Evolutionary conservation across 2,113 vertebrate species (phyloP), one percentile per base, ranked within the genome.

Genomic region (Malurus elegans): DNA sequence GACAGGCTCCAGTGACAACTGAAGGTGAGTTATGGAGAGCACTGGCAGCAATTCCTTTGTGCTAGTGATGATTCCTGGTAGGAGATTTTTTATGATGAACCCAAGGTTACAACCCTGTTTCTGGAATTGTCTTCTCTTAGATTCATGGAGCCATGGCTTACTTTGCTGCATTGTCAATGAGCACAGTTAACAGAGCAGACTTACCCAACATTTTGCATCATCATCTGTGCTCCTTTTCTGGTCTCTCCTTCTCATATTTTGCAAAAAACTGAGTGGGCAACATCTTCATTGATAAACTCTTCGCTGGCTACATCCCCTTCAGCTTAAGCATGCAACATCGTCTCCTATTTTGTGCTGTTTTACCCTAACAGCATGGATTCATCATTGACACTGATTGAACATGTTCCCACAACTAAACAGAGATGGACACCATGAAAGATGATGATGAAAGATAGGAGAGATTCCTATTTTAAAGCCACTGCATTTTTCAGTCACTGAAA

Each of bases 81-180:
- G 45, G 19, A 45, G 25, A 14, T 61, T 40, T 83, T 87, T 88
- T 60, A 36, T 62, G 16, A 42, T 17, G 48, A 87, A 65, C 26
- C 45, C 67, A 54, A 24, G 38, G 66, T 83, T 51, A 83, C n/a
- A 73, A 36, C 4, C 7, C 18, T 47, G 36, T 86, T 93, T 75
- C 44, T 90, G 60, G 25, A 72, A 53, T 86, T 95, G 62, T 56
- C 66, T 92, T 57, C 45, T 54, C 47, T 67, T 75, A n/a, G 75
- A 36, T 61, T 92, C 34, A 36, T 2, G 0, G 53, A 71, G 16
- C 62, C 40, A 7, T 12, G 34, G 25, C 71, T 88, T 79, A 28
- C 78, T 48, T 75, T 0, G 0, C 48, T 69, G 48, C 15, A 4
- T 0, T 25, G 40, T 42, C 64, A 73, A 26, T 0, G 0, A 86